phyloP scores from a whole-genome alignment of 2,113 vertebrate genomes.

The Buteo buteo region DNA sequence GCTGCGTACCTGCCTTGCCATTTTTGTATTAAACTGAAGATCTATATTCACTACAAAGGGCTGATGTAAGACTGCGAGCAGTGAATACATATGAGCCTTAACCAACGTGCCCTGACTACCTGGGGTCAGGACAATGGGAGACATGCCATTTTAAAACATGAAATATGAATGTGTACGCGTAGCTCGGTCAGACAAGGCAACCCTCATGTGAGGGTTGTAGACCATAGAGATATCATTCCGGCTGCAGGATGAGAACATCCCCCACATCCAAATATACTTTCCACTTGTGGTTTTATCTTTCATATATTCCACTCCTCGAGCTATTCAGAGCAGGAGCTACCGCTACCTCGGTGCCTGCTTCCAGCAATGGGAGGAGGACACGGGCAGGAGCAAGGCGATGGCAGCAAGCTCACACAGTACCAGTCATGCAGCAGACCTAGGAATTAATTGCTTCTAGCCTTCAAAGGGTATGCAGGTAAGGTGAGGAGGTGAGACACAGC shows the following conservation, averaged over 20 bases:
- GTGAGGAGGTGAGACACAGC: not conserved
- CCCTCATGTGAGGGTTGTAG: rapidly evolving
- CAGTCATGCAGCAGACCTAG: not conserved
- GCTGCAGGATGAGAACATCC: not conserved
- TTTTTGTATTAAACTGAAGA: not conserved
- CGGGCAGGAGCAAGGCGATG: not conserved
- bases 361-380: not conserved
- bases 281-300: not conserved
- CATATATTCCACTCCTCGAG: not conserved
- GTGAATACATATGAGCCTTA: not conserved
- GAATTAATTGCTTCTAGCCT: not conserved
- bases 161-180: not conserved
- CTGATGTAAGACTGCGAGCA: not conserved
- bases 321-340: not conserved
- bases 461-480: not conserved
- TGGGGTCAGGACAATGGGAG: not conserved
- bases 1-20: not conserved
- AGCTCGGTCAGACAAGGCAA: not conserved
- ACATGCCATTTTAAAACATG: not conserved
- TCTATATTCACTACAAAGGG: not conserved
- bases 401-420: not conserved
- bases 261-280: not conserved
- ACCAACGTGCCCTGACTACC: rapidly evolving
- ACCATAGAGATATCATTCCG: not conserved
- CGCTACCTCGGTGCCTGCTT: not conserved